These are phyloP conservation scores for Choristoneura rosaceana DNA, from an alignment of 2,888 invertebrate genomes.

Conservation along the genomic window DNA sequence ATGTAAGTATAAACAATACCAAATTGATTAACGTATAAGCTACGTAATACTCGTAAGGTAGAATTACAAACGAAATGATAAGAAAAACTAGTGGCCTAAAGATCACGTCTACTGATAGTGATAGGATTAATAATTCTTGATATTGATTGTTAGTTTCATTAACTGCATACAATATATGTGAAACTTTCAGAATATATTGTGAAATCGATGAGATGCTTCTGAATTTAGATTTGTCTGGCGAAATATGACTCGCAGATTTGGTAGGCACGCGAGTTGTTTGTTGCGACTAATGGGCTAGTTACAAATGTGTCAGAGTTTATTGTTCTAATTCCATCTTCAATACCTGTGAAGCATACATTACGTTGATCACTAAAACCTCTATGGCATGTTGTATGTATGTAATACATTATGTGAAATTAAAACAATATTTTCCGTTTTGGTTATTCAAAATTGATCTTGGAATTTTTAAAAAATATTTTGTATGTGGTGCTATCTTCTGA, in stretches of 20 bases:
- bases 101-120: neutral
- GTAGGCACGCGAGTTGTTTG: neutral
- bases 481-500: no score
- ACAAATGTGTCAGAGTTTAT: neutral
- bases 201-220: neutral
- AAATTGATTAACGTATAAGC: neutral
- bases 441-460: no score
- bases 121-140: conserved; percentile 10
- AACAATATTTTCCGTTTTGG: no score
- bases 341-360: no score
- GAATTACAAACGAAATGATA: conserved; percentile 8
- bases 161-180: neutral
- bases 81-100: conserved; percentile 3
- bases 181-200: neutral
- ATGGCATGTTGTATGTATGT: no score
- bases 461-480: no score
- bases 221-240: neutral
- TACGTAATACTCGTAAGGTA: no score
- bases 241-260: conserved; percentile 1
- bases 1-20: neutral
- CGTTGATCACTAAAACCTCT: no score
- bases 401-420: no score
- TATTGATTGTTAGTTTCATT: neutral
- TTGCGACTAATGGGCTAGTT: neutral
- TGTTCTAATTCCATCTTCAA: no score